These are phyloP conservation scores for Solenodon paradoxus DNA, from an alignment of 2,113 vertebrate species.

Conservation along the genomic window DNA sequence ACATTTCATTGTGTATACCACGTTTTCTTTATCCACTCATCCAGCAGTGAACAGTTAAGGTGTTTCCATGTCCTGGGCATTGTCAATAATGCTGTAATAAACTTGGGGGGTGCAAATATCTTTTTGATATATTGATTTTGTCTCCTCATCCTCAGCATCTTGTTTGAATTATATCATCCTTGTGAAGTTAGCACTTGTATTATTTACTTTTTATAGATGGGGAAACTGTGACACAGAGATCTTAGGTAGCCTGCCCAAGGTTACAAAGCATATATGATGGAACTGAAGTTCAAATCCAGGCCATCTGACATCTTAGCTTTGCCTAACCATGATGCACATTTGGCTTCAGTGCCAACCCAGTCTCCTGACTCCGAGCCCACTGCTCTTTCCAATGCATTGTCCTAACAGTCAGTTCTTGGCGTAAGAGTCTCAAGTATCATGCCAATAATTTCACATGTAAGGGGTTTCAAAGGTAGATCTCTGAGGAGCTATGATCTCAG, in stretches of 20 bases:
- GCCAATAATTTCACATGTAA: constrained; percentile 26
- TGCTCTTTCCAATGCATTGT: background rate
- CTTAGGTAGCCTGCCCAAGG: background rate
- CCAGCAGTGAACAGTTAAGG: background rate
- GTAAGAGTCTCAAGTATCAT: background rate
- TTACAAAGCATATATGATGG: background rate
- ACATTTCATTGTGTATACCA: background rate
- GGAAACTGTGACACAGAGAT: background rate
- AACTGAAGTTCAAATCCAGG: background rate
- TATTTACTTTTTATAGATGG: background rate
- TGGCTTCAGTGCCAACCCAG: background rate
- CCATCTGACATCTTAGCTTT: background rate
- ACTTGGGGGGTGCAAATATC: background rate
- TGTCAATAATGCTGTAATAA: background rate
- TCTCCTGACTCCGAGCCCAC: background rate
- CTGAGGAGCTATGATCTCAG: constrained; percentile 52
- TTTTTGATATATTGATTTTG: background rate
- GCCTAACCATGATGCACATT: background rate
- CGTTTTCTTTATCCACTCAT: background rate
- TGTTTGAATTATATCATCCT: background rate
- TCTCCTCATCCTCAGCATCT: background rate
- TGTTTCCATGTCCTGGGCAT: background rate
- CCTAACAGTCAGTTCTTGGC: constrained; percentile 38
- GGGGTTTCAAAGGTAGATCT: constrained; percentile 44
- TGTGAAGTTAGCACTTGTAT: background rate